phyloP scores from a whole-genome alignment of 2,797 vertebrate species.

The Okamejei kenojei region DNA sequence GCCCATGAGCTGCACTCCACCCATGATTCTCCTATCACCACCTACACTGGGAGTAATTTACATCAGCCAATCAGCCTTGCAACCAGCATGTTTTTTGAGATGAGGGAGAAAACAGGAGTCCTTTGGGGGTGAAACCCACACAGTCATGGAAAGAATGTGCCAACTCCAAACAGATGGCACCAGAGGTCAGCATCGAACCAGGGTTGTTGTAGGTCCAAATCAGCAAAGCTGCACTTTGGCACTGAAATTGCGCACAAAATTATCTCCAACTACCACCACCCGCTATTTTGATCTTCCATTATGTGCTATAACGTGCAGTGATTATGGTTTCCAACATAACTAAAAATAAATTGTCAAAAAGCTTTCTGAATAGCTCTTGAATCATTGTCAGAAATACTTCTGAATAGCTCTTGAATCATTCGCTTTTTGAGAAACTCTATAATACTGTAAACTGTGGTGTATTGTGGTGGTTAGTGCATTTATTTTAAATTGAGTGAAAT shows the following conservation, averaged over 20 bases:
- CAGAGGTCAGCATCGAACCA: no score
- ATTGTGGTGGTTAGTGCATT: not conserved
- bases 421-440: not conserved
- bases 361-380: not conserved
- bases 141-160: no score
- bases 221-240: not conserved
- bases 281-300: not conserved
- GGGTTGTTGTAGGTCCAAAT: no score
- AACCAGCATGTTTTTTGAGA: no score
- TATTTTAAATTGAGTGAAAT: not conserved
- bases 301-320: not conserved
- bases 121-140: no score
- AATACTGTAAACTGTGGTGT: not conserved
- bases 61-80: no score
- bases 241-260: not conserved
- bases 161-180: no score
- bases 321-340: not conserved
- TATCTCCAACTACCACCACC: not conserved
- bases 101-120: no score
- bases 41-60: no score
- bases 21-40: no score
- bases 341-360: not conserved
- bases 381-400: not conserved
- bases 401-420: not conserved
- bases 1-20: no score